These are phyloP conservation scores for Lepidothrix coronata DNA, from an alignment of 2,113 vertebrate genomes.

Conservation along the genomic window DNA sequence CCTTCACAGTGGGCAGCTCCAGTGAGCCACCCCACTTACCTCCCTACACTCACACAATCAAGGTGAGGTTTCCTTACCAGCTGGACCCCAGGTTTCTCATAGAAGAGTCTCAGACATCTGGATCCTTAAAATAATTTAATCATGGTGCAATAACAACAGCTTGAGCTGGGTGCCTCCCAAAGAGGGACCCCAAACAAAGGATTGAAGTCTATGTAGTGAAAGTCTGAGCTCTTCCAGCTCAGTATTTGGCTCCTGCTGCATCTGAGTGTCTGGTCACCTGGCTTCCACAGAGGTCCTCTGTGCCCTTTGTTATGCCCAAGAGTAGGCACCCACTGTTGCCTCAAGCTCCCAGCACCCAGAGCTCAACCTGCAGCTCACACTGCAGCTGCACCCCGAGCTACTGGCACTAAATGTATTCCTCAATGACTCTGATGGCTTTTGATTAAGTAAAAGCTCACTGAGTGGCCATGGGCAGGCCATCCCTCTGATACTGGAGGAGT, in stretches of 20 bases:
- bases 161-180: not conserved
- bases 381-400: not conserved
- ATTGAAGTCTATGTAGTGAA: not conserved
- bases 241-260: not conserved
- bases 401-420: not conserved
- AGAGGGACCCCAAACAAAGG: not conserved
- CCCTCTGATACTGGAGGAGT: not conserved
- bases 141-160: not conserved
- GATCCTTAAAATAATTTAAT: not conserved
- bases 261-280: not conserved
- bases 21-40: not conserved
- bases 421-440: not conserved
- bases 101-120: not conserved
- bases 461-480: not conserved
- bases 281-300: not conserved
- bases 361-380: not conserved
- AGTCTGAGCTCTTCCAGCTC: not conserved
- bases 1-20: not conserved
- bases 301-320: not conserved
- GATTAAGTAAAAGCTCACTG: not conserved
- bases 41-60: not conserved
- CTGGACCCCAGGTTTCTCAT: not conserved
- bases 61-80: not conserved
- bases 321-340: not conserved
- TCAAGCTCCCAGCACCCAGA: fast-evolving